Base-by-base conservation (phyloP, 2,797 vertebrate species). In the Melanotaenia pygmaea region DNA sequence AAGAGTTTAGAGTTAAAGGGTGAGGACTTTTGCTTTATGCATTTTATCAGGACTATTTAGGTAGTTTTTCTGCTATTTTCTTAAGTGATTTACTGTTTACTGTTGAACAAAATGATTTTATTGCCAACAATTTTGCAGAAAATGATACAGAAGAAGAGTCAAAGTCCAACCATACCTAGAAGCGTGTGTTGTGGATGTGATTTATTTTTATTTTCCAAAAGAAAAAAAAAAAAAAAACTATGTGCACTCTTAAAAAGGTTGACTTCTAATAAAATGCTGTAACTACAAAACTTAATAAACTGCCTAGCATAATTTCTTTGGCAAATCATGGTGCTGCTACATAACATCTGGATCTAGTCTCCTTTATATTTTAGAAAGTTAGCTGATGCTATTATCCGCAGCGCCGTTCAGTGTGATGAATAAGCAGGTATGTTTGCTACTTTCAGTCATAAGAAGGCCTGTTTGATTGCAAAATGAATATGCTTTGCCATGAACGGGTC, bases 281-380 rank as follows among this genome's bases (percentile, higher is more conserved):
- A 22, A 26, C 14, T 24, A 58, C 34, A 53, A 30, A 37, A 61
- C 20, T 43, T 43, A 45, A 40, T 43, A 45, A 40, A 45, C 40
- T 28, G 70, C 57, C 83, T 78, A 79, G 76, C 86, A 90, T 83
- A 61, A 72, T 78, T 74, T 77, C 61, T 68, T 79, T 85, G 83
- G 82, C 78, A 65, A 85, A 89, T 80, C 22, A 38, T 1, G 0
- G 59, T 28, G 77, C 77, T 56, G 70, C 59, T 60, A 0, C 12
- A 0, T 24, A 73, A 80, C 90, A 89, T 89, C 87, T 90, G 86
- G 82, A 78, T 28, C 8, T 30, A 0, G 80, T 76, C 64, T 38
- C 84, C 73, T 67, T 70, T 54, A 76, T 32, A 72, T 72, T 68
- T 71, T 35, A 1, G 35, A 18, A 61, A 80, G 87, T 84, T 74